phyloP scores from a whole-genome alignment of 2,888 invertebrate species.

The Cataglyphis rosenhaueri region DNA sequence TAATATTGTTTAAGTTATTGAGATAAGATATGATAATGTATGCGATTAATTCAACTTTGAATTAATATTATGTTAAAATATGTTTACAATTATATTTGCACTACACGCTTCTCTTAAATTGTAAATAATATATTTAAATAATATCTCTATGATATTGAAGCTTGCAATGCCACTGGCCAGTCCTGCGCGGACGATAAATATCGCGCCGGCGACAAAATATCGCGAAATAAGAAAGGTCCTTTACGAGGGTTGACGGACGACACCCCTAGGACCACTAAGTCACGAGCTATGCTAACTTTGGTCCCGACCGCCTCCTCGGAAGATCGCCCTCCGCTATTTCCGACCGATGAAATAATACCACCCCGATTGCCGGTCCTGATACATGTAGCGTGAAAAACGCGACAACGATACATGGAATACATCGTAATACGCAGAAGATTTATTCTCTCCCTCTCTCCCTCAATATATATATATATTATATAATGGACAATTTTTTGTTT shows the following conservation, averaged over 20 bases:
- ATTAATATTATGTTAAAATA: neutral
- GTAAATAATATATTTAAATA: neutral
- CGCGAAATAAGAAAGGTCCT: conserved; percentile 81
- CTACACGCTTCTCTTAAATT: neutral
- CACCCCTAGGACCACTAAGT: conserved; percentile 85
- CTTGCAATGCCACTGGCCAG: conserved; percentile 42
- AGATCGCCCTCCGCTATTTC: conserved; percentile 68
- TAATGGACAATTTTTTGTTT: neutral
- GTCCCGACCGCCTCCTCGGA: conserved; percentile 48
- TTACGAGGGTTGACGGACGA: conserved; percentile 80
- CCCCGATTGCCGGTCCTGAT: conserved; percentile 73
- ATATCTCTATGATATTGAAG: neutral
- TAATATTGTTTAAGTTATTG: neutral
- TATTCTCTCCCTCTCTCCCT: neutral
- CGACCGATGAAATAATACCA: conserved; percentile 82
- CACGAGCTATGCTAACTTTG: conserved; percentile 83
- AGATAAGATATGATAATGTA: neutral
- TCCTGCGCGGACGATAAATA: conserved; percentile 82
- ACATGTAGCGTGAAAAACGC: conserved; percentile 72
- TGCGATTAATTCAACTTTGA: neutral
- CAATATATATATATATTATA: neutral
- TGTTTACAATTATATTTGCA: neutral
- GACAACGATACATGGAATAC: conserved; percentile 35
- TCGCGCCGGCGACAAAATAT: conserved; percentile 84
- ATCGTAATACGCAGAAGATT: conserved; percentile 48